Evolutionary conservation across 2,797 vertebrate species (phyloP), one percentile per base, ranked within the genome.

Genomic region (Eurystomus glaucurus): DNA sequence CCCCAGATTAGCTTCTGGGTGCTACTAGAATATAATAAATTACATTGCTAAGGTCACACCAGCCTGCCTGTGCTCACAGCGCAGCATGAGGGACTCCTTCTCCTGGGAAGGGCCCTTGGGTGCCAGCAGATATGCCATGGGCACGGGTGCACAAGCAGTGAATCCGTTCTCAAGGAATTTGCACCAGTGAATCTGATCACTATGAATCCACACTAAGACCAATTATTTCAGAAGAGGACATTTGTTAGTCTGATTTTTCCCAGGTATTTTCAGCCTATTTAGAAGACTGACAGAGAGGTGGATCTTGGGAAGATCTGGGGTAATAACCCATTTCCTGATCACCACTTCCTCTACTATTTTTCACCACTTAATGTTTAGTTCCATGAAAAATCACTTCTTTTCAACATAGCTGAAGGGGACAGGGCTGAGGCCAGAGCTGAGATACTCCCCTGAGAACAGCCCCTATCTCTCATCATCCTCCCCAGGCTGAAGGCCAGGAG

Each of bases 401-500:
- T 41, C 37, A 62, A 79, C 82, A 45, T 10, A 79, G 8, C 37
- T 81, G 0, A 0, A 5, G 43, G 43, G 29, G 7, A 51, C 0
- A 0, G 41, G 18, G 52, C 82, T 88, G 61, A 74, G 41, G 60
- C 6, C 69, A 71, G 52, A 84, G 62, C 18, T 52, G 70, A 85
- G 51, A 52, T 75, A 20, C 3, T 83, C 15, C 51, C 33, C 61
- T 57, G 85, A 48, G 70, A 85, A 19, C 51, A 58, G 35, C 25
- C 35, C 20, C 35, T 79, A 9, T 20, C 35, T 66, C 52, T 62
- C 62, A 45, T 48, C 45, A 14, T 10, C 35, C 31, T 87, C 11
- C 51, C 29, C 45, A 82, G 80, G 70, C 74, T 87, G 85, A 78
- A 82, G 77, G 72, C 72, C 93, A 90, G 76, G 55, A 71, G 10